These are phyloP conservation scores for Ameiurus melas DNA, from an alignment of 2,113 vertebrate genomes.

Conservation along the genomic window DNA sequence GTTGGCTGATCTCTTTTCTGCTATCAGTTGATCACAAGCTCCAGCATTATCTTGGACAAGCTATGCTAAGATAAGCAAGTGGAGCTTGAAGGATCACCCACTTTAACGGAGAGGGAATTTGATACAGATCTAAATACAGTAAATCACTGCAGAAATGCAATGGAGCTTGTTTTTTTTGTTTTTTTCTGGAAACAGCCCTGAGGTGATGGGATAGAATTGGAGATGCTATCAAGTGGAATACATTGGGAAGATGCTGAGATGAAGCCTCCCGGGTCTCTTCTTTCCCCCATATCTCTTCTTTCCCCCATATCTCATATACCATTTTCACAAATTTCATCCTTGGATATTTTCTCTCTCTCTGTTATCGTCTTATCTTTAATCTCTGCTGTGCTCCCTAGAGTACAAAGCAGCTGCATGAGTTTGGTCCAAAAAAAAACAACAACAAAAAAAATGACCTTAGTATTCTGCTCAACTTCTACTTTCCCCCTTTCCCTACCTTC, in stretches of 20 bases:
- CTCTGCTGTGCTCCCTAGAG: conserved; percentile 10
- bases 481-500: conserved; percentile 2
- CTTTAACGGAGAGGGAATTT: conserved; percentile 10
- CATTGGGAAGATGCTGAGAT: neutral
- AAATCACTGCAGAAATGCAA: conserved; percentile 24
- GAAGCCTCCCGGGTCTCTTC: neutral
- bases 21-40: conserved; percentile 44
- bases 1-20: conserved; percentile 20
- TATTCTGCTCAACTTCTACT: conserved; percentile 44
- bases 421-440: neutral
- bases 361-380: conserved; percentile 28
- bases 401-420: conserved; percentile 32
- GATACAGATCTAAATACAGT: conserved; percentile 49
- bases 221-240: conserved; percentile 29
- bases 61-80: conserved; percentile 38
- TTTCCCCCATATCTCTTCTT: conserved; percentile 1
- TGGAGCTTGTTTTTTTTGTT: neutral
- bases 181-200: neutral
- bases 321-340: conserved; percentile 10
- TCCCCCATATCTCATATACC: conserved; percentile 16
- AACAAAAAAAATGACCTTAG: conserved; percentile 15
- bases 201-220: conserved; percentile 26
- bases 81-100: conserved; percentile 31
- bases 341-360: conserved; percentile 30
- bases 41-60: conserved; percentile 29